Conservation (phyloP, 2,113 vertebrate species). For the Bagarius yarrelli region DNA sequence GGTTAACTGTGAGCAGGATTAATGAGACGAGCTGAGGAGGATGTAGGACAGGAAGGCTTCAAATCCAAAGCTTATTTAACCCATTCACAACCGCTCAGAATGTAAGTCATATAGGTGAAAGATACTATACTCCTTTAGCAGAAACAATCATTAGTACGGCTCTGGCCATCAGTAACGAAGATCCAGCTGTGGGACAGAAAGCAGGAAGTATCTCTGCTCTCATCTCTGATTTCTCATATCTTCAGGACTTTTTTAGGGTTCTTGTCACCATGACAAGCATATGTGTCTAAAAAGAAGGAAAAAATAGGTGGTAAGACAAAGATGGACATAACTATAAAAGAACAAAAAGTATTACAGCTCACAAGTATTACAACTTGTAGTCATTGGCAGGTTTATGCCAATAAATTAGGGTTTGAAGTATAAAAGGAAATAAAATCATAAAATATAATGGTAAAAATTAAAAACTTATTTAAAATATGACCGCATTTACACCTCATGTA, state of each 20-base stretch:
- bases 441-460: no score
- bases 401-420: neutral
- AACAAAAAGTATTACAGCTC: neutral
- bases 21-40: constrained; percentile 12
- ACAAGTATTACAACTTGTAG: neutral
- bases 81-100: constrained; percentile 16
- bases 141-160: no score
- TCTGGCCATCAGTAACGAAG: neutral
- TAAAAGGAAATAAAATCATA: neutral
- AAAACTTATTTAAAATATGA: no score
- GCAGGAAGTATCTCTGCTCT: neutral
- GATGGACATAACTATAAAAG: neutral
- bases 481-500: no score
- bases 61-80: constrained; percentile 27
- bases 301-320: neutral
- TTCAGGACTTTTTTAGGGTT: no score
- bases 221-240: no score
- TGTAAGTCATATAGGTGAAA: constrained; percentile 4
- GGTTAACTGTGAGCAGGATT: constrained; percentile 28
- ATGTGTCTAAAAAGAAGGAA: neutral
- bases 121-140: neutral
- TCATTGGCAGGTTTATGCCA: neutral
- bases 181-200: neutral
- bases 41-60: constrained; percentile 51
- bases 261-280: no score